Evolutionary conservation across 2,113 vertebrate species (phyloP).

Genomic region (Paraplagusia blochii): DNA sequence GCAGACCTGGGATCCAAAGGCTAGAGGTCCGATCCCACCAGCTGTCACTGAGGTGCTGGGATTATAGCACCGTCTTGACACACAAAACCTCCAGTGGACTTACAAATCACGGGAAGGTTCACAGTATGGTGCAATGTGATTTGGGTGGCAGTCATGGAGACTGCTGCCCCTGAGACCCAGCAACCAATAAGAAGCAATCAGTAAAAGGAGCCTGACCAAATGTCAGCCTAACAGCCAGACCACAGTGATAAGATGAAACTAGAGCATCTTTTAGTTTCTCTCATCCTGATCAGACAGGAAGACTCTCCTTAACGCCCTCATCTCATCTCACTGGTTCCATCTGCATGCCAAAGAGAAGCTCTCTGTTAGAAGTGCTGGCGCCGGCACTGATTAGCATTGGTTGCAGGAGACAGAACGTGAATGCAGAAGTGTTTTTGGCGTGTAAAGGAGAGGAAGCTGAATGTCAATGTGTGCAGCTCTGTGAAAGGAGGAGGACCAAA

Average conservation of each 20-base stretch:
- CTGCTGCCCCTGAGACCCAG: too few species aligned
- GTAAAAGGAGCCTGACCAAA: too few species aligned
- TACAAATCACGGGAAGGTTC: too few species aligned
- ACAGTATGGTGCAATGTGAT: too few species aligned
- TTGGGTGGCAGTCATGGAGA: too few species aligned
- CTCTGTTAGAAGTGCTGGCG: slow-evolving; percentile 47
- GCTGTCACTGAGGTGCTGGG: too few species aligned
- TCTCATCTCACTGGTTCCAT: slow-evolving; percentile 44
- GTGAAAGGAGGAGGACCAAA: slow-evolving; percentile 49
- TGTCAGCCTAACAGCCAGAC: slow-evolving; percentile 14
- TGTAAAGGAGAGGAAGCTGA: slow-evolving; percentile 41
- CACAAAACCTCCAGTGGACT: too few species aligned
- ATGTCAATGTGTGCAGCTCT: slow-evolving; percentile 47
- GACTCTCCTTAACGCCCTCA: slow-evolving; percentile 30
- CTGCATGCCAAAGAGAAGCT: slow-evolving; percentile 68
- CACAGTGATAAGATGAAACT: slow-evolving; percentile 37
- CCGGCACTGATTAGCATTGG: slow-evolving; percentile 64
- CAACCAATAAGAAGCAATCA: too few species aligned
- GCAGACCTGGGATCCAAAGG: too few species aligned
- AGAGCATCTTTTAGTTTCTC: slow-evolving; percentile 31
- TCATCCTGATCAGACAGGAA: slow-evolving; percentile 37
- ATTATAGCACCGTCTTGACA: too few species aligned
- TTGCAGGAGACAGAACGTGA: slow-evolving; percentile 50
- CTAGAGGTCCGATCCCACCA: too few species aligned
- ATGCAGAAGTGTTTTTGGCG: slow-evolving; percentile 57